Evolutionary conservation across 2,888 invertebrate genomes (phyloP).

Genomic region (Pasiphila rectangulata): DNA sequence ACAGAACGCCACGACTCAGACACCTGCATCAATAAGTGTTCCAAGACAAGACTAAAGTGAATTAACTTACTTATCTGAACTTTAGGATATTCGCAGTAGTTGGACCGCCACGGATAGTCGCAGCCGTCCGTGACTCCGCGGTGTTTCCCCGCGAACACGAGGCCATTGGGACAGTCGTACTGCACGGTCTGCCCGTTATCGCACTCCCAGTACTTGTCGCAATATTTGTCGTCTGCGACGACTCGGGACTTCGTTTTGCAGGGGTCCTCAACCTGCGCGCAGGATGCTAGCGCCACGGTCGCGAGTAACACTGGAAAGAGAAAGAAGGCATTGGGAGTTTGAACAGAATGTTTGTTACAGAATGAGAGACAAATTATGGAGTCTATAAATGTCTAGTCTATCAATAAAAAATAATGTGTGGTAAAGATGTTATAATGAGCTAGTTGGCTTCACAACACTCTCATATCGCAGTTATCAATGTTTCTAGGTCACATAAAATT

Average conservation of each 20-base stretch:
- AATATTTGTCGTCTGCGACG: conserved; percentile 89
- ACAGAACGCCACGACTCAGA: too few species aligned
- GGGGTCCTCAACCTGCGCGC: conserved; percentile 84
- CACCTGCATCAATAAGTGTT: too few species aligned
- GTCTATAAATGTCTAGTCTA: background rate
- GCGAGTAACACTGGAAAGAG: conserved; percentile 55
- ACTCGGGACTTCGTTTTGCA: conserved; percentile 90
- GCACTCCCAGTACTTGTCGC: conserved; percentile 92
- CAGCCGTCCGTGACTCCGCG: conserved; percentile 94
- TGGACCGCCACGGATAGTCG: conserved; percentile 94
- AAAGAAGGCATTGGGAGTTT: background rate
- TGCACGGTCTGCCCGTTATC: conserved; percentile 90
- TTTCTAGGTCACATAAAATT: too few species aligned
- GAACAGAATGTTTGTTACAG: too few species aligned
- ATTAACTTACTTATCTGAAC: conserved; percentile 81
- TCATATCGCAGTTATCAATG: too few species aligned
- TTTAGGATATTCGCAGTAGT: conserved; percentile 87
- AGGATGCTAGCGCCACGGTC: conserved; percentile 46
- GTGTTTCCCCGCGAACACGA: conserved; percentile 94
- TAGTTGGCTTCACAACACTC: too few species aligned
- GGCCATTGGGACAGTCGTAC: conserved; percentile 94
- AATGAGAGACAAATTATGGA: background rate
- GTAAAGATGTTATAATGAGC: background rate
- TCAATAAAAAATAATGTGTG: background rate
- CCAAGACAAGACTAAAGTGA: too few species aligned